Percentiles rank a stretch among this genome's conserved stretches.
These are phyloP conservation scores for Lissonota sp. DNA, from an alignment of 2,888 invertebrate genomes.

Conservation along the genomic window DNA sequence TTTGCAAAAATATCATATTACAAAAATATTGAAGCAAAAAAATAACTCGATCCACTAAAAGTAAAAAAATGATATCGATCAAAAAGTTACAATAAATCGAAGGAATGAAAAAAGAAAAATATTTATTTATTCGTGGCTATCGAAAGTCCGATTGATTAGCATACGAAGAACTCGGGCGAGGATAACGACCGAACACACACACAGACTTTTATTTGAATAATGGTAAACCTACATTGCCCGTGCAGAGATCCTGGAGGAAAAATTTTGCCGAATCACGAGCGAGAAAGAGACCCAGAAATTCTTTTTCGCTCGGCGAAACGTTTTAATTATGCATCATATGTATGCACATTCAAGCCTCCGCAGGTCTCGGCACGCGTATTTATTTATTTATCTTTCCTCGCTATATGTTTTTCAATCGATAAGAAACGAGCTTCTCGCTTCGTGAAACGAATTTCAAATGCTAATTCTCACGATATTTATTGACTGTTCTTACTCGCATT, in stretches of 20 bases:
- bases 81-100: not conserved
- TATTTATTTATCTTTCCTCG: not conserved
- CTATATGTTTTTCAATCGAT: conserved; percentile 35
- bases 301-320: conserved; percentile 15
- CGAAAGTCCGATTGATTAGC: conserved; percentile 54
- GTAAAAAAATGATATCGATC: not conserved
- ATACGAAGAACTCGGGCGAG: conserved; percentile 43
- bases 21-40: too few relatives aligned
- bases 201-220: conserved; percentile 13
- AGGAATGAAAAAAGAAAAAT: not conserved
- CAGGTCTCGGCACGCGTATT: not conserved
- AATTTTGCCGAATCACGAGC: not conserved
- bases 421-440: conserved; percentile 26
- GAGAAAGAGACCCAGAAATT: conserved; percentile 22
- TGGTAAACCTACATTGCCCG: conserved; percentile 42
- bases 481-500: not conserved
- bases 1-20: too few relatives aligned
- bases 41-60: too few relatives aligned
- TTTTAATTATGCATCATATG: conserved; percentile 49
- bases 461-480: conserved; percentile 11
- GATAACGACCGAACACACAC: conserved; percentile 56
- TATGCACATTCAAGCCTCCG: conserved; percentile 24
- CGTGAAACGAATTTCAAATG: conserved; percentile 22
- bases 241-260: not conserved
- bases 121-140: conserved; percentile 5